Evolutionary conservation across 2,888 invertebrate genomes (phyloP).

Genomic region (Noctua janthe): DNA sequence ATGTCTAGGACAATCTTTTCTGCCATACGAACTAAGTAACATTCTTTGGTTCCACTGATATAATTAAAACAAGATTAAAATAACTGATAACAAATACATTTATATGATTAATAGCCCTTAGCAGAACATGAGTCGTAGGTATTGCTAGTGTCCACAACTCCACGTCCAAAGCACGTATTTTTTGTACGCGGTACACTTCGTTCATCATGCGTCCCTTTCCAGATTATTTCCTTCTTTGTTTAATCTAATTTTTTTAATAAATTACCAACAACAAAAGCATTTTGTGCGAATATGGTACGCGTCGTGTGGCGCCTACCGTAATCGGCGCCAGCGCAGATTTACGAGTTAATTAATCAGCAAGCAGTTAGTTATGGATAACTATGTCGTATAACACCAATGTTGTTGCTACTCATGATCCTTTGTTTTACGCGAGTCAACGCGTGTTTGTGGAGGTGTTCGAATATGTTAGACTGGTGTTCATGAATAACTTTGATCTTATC

Average conservation of each 20-base stretch:
- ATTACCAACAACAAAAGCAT: neutral
- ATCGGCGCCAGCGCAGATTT: slow-evolving; percentile 44
- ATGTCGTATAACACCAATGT: slow-evolving; percentile 28
- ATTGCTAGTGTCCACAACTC: neutral
- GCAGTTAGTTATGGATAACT: slow-evolving; percentile 29
- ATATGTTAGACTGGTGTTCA: neutral
- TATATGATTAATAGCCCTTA: no score
- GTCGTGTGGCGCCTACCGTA: slow-evolving; percentile 50
- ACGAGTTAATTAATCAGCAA: slow-evolving; percentile 52
- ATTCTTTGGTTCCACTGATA: no score
- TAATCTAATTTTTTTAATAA: neutral
- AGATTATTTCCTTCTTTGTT: neutral
- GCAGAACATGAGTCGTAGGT: no score
- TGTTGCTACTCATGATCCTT: slow-evolving; percentile 31
- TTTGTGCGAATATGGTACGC: neutral
- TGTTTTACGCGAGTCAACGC: slow-evolving; percentile 37
- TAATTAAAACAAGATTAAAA: no score
- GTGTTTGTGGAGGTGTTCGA: neutral
- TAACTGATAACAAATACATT: no score
- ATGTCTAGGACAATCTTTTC: neutral
- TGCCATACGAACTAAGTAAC: no score
- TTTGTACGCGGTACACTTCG: neutral
- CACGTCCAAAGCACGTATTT: neutral
- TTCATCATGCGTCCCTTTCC: neutral
- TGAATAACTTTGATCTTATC: neutral